Evolutionary conservation across 1,140 invertebrate species (phyloP), one percentile per base, ranked within the genome.

Genomic region (Pollicipes pollicipes): DNA sequence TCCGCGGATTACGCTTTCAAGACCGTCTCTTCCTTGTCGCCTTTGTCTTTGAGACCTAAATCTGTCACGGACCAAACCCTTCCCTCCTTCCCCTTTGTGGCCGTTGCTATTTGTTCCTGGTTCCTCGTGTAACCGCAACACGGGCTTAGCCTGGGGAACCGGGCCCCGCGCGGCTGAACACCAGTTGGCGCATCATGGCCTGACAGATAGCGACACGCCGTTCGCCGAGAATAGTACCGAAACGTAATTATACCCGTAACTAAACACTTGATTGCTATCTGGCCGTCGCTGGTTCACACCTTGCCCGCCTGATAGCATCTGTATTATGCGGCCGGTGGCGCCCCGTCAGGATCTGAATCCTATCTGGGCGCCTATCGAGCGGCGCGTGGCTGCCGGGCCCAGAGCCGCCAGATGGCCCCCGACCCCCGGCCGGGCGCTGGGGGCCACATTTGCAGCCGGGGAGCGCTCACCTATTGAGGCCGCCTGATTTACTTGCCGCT

Each of bases 401-500:
- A 6, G 78, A 79, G 64, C 82, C 84, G 17, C 85, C 84, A 30
- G 76, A 76, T 67, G 85, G 84, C 84, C 79, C 84, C 1, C 79
- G 79, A 70, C 75, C 78, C 1, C 75, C 0, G 85, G 84, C 72
- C 86, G 85, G 75, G 85, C 84, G 27, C 78, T 78, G 74, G 26
- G 68, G 45, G n/a, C 24, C 45, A 58, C 45, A n/a, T n/a, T 21
- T 58, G 45, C 45, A 6, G 45, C 45, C 45, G 2, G 45, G 2
- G 45, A 58, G 45, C 13, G 45, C 13, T 24, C 35, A 10, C 13
- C 13, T 21, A 2, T 21, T 21, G 45, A 21, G 45, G 24, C 21
- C 45, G 2, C 6, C 45, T 17, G 45, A 58, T 58, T 24, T 17
- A 21, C 45, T n/a, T n/a, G n/a, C n/a, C n/a, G n/a, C n/a, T n/a